Evolutionary conservation across 2,888 invertebrate species (phyloP), one percentile per base, ranked within the genome.

Genomic region (Notodonta ziczac): DNA sequence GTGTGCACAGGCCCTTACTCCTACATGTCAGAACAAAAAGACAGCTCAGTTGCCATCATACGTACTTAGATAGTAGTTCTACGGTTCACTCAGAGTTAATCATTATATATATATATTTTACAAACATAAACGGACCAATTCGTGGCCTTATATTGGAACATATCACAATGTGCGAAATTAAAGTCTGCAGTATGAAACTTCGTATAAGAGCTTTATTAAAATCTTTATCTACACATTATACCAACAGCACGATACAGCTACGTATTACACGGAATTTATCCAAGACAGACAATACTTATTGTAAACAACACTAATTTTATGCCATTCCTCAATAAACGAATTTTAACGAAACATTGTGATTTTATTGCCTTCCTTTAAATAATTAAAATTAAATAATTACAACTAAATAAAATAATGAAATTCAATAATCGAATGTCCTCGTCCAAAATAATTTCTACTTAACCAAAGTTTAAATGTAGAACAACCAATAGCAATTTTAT

Each of bases 241-340:
- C 72, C 70, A 74, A 77, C 73, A 73, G 74, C 81, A 81, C 82
- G 70, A 56, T 66, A 80, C 74, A 67, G 63, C 73, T 73, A 73
- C 70, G 73, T 71, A 69, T 65, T 67, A 80, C 80, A 85, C 82
- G 59, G 57, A 76, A 83, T 81, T 78, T 76, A 74, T 69, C 65
- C 71, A 73, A 76, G 59, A 76, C 63, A 67, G 63, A 73, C 63
- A 70, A 71, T 52, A 24, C 24, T 24, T 24, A 68, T 67, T 67
- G 72, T 72, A 76, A 74, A 78, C 74, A 77, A 79, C 79, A 82
- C 77, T 73, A 73, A 81, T 79, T 81, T 83, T 84, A 85, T 83
- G 83, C 80, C 86, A 88, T 87, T 87, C 87, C 87, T 85, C 77
- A 89, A 90, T 90, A 89, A 90, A 90, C 66, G 70, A 82, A 76